Percentiles rank a stretch among this genome's conserved stretches.
phyloP scores from a whole-genome alignment of 2,797 vertebrate species.

The Sebastes glaucus region DNA sequence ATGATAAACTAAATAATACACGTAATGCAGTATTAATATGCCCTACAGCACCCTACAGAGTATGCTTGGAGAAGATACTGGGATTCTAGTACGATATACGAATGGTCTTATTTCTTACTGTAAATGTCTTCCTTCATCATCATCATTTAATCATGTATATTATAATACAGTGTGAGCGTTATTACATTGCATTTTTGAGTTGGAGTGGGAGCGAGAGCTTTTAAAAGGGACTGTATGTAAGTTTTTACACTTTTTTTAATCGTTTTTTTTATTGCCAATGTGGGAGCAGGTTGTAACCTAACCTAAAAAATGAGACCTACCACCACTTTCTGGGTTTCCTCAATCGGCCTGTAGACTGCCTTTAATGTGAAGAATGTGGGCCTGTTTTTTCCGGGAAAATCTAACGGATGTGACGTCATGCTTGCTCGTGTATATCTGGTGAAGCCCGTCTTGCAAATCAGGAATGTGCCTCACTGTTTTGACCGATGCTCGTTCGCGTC shows the following conservation, averaged over 20 bases:
- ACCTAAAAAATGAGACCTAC: background rate
- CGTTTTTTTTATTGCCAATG: too few relatives aligned
- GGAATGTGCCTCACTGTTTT: background rate
- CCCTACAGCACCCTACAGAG: background rate
- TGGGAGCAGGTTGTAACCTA: background rate
- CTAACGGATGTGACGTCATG: background rate
- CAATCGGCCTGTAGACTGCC: too few relatives aligned
- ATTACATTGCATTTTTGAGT: background rate
- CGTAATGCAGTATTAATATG: conserved; percentile 23
- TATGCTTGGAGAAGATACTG: background rate
- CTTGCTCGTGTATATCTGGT: too few relatives aligned
- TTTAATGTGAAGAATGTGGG: background rate
- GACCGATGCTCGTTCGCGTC: background rate
- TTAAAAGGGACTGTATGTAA: too few relatives aligned
- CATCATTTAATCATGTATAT: background rate
- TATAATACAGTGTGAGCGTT: background rate
- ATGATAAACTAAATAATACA: conserved; percentile 30
- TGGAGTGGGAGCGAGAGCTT: background rate
- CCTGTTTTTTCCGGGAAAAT: background rate
- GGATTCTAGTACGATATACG: background rate
- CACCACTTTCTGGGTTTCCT: background rate
- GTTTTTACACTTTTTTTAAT: too few relatives aligned
- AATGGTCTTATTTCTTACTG: background rate
- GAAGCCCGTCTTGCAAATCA: too few relatives aligned
- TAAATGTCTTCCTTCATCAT: background rate